phyloP scores from a whole-genome alignment of 1,140 invertebrate genomes.

The Pomacea maculata region DNA sequence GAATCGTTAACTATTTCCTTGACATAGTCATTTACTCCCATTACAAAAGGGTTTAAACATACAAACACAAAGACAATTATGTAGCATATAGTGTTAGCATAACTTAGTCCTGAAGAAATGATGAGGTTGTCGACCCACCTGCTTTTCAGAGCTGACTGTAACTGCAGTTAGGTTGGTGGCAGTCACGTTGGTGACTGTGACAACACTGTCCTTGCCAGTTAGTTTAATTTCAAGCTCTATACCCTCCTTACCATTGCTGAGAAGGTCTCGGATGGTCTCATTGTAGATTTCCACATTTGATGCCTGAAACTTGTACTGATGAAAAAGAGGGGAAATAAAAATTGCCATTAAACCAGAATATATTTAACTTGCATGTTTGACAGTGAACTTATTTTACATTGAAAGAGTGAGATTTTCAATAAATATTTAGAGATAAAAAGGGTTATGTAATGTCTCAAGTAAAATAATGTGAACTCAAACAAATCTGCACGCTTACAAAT shows the following conservation, averaged over 20 bases:
- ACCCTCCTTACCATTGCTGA: conserved; percentile 47
- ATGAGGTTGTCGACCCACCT: conserved; percentile 32
- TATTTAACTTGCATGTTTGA: too few species aligned
- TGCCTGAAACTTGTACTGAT: conserved; percentile 63
- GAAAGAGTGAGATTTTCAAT: not conserved
- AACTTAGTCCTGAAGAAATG: not conserved
- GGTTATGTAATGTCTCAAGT: not conserved
- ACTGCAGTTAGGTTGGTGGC: conserved; percentile 68
- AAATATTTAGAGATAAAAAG: not conserved
- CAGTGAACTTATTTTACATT: not conserved
- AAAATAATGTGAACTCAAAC: too few species aligned
- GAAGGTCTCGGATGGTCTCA: conserved; percentile 65
- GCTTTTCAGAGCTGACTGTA: conserved; percentile 46
- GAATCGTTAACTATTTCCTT: too few species aligned
- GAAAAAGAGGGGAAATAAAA: conserved; percentile 47
- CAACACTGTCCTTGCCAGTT: conserved; percentile 69
- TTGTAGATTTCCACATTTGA: conserved; percentile 69
- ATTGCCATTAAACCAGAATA: too few species aligned
- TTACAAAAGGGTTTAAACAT: too few species aligned
- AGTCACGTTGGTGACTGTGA: conserved; percentile 68
- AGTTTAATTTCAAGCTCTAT: conserved; percentile 73
- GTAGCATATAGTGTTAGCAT: not conserved
- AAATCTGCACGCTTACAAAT: too few species aligned
- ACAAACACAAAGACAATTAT: not conserved
- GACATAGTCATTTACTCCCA: too few species aligned